Evolutionary conservation across 1,140 invertebrate species (phyloP), one percentile per base, ranked within the genome.

Genomic region (Diabrotica undecimpunctata): DNA sequence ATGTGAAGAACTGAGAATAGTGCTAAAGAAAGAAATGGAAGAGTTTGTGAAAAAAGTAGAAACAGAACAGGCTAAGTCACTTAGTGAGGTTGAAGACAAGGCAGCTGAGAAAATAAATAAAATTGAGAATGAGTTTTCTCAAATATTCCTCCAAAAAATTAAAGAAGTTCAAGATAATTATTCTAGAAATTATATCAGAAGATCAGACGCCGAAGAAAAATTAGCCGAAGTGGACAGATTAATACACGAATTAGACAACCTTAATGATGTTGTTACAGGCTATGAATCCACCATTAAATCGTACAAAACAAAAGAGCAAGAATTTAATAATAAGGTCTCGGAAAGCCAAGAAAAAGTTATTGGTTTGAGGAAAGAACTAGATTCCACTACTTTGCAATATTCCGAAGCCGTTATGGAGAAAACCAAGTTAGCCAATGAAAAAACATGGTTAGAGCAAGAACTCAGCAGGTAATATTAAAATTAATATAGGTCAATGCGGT

Each of bases 381-480:
- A 79, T 7, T 50, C 66, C 6, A 68, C 83, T 0, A 83, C 79
- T 0, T 71, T 84, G 10, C 80, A 82, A 52, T 82, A 84, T 10
- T 88, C 86, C 37, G 83, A 88, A 72, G 80, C 83, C 4, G 79
- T 86, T 2, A 79, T 87, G 35, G 86, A 88, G 58, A 84, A 85
- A 69, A 85, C 85, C 0, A 86, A 86, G 72, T 71, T 87, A 6
- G 81, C 81, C n/a, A 87, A 87, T 64, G 66, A 65, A 36, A 70
- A 70, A 25, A 61, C 58, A 7, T 7, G 8, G 7, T 8, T 81
- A 79, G 46, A 77, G 58, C 54, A 68, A 64, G 68, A 68, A 62
- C 54, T 66, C 7, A 59, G 39, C 35, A 60, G 11, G 38, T 64
- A 46, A 10, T 46, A 46, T 10, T 51, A 25, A 25, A 25, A 25